Conservation (phyloP, 2,113 vertebrate genomes). For the Thermophis baileyi region DNA sequence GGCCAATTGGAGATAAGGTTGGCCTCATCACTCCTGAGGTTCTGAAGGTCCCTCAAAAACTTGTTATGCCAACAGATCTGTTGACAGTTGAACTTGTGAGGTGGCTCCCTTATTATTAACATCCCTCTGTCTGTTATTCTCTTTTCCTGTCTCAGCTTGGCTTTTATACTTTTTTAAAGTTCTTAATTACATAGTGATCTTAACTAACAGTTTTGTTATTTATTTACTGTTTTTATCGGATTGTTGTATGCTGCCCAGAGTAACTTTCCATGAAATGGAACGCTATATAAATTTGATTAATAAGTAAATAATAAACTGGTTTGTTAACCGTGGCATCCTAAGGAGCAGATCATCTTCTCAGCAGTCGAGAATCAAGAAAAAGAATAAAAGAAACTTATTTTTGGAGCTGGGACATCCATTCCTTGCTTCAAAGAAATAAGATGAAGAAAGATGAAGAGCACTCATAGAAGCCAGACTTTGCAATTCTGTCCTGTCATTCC, state of each 20-base stretch:
- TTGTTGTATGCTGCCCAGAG: too few species aligned
- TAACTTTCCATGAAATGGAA: not conserved
- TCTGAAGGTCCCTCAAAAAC: not conserved
- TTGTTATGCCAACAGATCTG: not conserved
- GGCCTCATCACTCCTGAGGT: not conserved
- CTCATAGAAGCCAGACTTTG: not conserved
- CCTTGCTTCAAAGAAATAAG: not conserved
- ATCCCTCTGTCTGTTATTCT: not conserved
- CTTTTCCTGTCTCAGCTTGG: not conserved
- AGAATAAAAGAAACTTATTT: not conserved
- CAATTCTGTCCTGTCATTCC: not conserved
- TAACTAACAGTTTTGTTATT: not conserved
- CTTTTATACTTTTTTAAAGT: not conserved
- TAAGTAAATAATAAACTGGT: not conserved
- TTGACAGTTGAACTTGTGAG: not conserved
- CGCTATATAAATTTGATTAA: not conserved
- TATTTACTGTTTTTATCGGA: not conserved
- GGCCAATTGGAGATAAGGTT: not conserved
- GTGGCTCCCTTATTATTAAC: not conserved
- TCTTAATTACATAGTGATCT: not conserved
- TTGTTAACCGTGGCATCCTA: not conserved
- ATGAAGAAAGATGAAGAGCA: not conserved
- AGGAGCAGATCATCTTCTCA: not conserved
- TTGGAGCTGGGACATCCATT: not conserved
- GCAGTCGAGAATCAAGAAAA: not conserved